Conservation (phyloP, 2,113 vertebrate genomes). For the Bothrops jararaca region DNA sequence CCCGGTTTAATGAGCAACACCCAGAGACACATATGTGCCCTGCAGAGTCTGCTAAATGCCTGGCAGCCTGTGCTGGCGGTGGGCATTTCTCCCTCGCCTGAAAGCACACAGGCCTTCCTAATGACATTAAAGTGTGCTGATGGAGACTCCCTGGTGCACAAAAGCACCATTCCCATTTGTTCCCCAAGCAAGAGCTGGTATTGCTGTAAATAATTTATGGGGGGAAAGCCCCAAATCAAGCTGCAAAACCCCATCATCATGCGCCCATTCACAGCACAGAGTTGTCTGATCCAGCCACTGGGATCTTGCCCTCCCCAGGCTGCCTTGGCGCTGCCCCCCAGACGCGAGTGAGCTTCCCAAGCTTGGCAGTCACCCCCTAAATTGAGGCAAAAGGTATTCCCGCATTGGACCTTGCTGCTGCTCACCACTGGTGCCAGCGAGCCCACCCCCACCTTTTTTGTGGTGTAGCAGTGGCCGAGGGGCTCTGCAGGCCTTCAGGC, state of each 20-base stretch:
- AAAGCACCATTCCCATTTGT: not conserved
- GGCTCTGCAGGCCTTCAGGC: not conserved
- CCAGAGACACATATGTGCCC: not conserved
- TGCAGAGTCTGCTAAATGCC: not conserved
- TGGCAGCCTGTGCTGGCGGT: no score
- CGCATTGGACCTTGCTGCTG: not conserved
- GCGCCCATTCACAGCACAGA: no score
- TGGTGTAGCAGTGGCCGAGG: not conserved
- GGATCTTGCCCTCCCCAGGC: not conserved
- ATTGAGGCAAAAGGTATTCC: no score
- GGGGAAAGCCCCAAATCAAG: not conserved
- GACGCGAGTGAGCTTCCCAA: no score
- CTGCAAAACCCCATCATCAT: not conserved
- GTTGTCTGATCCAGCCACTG: not conserved
- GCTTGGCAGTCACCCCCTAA: not conserved
- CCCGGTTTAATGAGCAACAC: not conserved
- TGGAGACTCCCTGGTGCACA: not conserved
- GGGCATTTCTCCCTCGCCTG: not conserved
- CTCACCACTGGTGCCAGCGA: no score
- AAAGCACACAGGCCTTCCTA: not conserved
- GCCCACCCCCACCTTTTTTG: not conserved
- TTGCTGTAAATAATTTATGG: not conserved
- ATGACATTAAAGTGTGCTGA: not conserved
- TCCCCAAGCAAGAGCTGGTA: not conserved
- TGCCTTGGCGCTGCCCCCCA: no score